These are phyloP conservation scores for Myotis brandtii DNA, from an alignment of 2,113 vertebrate species.

Conservation along the genomic window DNA sequence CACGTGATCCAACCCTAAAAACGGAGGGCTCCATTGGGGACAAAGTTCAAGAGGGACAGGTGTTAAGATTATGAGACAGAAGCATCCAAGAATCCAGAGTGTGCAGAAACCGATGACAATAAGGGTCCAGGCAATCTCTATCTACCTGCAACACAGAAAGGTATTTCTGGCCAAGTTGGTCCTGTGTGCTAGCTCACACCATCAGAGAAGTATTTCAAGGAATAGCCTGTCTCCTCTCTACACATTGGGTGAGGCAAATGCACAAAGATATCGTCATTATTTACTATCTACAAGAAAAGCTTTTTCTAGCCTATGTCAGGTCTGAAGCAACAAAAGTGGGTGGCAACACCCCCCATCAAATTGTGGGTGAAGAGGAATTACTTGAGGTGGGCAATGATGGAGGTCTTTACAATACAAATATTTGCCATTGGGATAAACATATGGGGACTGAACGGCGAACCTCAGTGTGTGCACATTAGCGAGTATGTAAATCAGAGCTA, in stretches of 20 bases:
- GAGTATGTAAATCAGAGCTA: constrained; percentile 64
- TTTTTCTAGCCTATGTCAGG: not conserved
- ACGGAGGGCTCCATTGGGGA: not conserved
- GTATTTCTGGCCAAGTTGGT: not conserved
- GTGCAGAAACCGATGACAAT: not conserved
- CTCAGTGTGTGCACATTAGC: constrained; percentile 57
- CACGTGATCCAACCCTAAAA: not conserved
- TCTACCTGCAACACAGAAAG: not conserved
- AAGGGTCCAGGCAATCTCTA: not conserved
- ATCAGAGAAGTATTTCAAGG: not conserved
- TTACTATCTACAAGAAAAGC: not conserved
- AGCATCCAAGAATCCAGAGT: not conserved
- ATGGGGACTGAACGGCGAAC: not conserved
- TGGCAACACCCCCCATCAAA: not conserved
- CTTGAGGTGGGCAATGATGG: not conserved
- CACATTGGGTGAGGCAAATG: not conserved
- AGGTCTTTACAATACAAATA: constrained; percentile 38
- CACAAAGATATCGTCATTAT: not conserved
- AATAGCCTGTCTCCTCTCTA: not conserved
- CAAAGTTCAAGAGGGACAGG: not conserved
- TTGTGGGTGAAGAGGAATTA: not conserved
- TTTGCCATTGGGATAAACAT: constrained; percentile 54
- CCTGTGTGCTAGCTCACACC: too few relatives aligned
- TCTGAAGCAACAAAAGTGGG: constrained; percentile 9
- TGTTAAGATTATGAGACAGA: not conserved